Conservation (phyloP, 2,888 invertebrate species). For the Drosophila subsilvestris region DNA sequence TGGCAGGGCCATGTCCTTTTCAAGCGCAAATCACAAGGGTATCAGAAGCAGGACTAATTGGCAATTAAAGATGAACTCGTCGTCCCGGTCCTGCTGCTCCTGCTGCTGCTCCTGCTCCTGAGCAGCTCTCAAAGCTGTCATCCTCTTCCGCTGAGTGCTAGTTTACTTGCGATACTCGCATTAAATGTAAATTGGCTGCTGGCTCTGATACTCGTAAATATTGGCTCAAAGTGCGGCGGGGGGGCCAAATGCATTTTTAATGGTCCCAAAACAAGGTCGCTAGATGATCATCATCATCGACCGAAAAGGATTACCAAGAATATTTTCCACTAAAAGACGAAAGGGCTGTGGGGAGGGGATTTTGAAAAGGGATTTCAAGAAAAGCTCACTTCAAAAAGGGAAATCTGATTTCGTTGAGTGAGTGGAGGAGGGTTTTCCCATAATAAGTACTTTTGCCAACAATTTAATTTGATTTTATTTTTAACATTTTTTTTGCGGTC, state of each 20-base stretch:
- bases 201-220: not conserved
- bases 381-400: not conserved
- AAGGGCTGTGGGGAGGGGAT: not conserved
- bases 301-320: not conserved
- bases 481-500: not conserved
- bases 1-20: slow-evolving; percentile 40
- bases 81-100: not conserved
- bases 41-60: slow-evolving; percentile 69
- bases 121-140: slow-evolving; percentile 5
- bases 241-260: slow-evolving; percentile 47
- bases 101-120: not conserved
- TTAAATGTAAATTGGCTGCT: slow-evolving; percentile 40
- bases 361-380: not conserved
- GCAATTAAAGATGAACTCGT: slow-evolving; percentile 72
- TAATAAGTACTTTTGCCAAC: not conserved
- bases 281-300: not conserved
- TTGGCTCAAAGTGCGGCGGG: slow-evolving; percentile 24
- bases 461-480: not conserved
- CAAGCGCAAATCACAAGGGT: slow-evolving; percentile 78
- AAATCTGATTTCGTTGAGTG: not conserved
- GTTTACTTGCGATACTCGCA: slow-evolving; percentile 17
- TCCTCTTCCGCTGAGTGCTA: slow-evolving; percentile 16
- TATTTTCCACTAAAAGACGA: not conserved
- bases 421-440: not conserved
- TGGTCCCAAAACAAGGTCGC: not conserved